Conservation (phyloP, 2,797 vertebrate genomes). For the Prionace glauca region DNA sequence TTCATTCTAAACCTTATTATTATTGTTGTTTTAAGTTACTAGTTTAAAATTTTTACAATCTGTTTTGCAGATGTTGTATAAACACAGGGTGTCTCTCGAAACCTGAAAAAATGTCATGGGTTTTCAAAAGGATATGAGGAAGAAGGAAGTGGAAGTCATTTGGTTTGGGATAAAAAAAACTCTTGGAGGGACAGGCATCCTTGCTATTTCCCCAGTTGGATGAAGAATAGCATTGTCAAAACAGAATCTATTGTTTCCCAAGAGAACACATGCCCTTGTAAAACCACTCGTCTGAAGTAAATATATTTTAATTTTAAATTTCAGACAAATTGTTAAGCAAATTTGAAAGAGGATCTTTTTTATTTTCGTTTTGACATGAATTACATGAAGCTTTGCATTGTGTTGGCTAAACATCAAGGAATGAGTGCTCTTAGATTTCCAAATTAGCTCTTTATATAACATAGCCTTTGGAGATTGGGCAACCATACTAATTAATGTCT, state of each 20-base stretch:
- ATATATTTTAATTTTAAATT: neutral
- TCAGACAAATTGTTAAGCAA: neutral
- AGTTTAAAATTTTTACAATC: neutral
- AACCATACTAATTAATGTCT: neutral
- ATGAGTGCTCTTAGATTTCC: neutral
- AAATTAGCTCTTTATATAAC: neutral
- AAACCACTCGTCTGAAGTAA: neutral
- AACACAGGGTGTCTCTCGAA: neutral
- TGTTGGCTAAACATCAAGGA: neutral
- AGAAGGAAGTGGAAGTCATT: constrained; percentile 21
- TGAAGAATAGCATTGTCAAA: neutral
- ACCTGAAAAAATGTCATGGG: neutral
- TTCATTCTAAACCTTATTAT: neutral
- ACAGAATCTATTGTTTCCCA: neutral
- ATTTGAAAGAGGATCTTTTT: neutral
- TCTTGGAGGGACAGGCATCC: too few species aligned
- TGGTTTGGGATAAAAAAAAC: constrained; percentile 13
- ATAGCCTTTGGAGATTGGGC: neutral
- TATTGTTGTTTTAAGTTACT: neutral
- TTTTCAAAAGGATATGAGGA: neutral
- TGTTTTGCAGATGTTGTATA: neutral
- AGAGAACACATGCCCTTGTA: neutral
- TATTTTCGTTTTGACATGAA: neutral
- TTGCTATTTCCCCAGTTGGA: neutral
- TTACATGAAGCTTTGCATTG: neutral